Base-by-base conservation (phyloP, 2,888 invertebrate species). In the Dryocosmus kuriphilus region DNA sequence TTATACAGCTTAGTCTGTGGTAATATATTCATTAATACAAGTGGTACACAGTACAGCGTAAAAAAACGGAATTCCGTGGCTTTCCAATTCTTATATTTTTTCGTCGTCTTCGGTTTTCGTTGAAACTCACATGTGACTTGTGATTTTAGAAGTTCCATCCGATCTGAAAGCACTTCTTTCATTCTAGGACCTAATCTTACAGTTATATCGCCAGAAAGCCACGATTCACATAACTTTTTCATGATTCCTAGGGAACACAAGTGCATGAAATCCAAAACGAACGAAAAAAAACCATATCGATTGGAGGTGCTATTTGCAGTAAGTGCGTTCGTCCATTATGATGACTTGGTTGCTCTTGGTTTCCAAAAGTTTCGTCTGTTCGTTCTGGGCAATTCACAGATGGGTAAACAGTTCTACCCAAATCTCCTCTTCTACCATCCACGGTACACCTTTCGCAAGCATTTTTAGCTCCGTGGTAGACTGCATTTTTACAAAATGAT, bases 71-170 rank as follows among this genome's bases (percentile, higher is more conserved):
- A n/a, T n/a, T n/a, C n/a, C n/a, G n/a, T n/a, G 7, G 85, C 85
- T 78, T 86, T 86, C 82, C 82, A 87, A 19, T 78, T 78, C 38
- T 62, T 71, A 7, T 83, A 41, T 30, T 79, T 51, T 19, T 80
- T 38, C 7, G 83, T 30, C 14, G 74, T 67, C 46, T 81, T 74
- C 1, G 84, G 79, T 78, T 84, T 85, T 62, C 86, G 77, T 57
- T 77, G 78, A 77, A 87, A 87, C 77, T 87, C 86, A 11, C 32
- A 32, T 6, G 87, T 84, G 24, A 83, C 74, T 67, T 79, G 79
- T 16, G 19, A 32, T 73, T 62, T 77, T 32, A 84, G 35, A n/a
- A 73, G 30, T 22, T 74, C 41, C 71, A 85, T 77, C 0, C 61
- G 57, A 71, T 60, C 63, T 3, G 77, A 77, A 22, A 77, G 62